Evolutionary conservation across 2,797 vertebrate genomes (phyloP).

Genomic region (Uromys caudimaculatus): DNA sequence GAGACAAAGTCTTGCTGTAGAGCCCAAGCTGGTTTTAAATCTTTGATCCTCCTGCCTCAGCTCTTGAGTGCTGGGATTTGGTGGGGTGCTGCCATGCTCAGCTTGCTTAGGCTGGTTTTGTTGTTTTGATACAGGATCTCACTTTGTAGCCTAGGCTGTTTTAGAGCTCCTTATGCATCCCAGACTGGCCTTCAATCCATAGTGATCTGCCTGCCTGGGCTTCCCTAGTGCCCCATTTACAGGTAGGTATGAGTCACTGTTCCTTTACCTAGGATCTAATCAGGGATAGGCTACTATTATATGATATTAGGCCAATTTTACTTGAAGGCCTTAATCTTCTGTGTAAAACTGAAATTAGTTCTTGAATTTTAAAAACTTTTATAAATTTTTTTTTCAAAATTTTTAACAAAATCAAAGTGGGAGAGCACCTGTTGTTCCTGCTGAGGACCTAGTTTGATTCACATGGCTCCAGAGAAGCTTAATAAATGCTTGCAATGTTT

Average conservation of each 20-base stretch:
- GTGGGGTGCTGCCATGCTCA: no score
- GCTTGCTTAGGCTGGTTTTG: neutral
- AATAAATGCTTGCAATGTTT: neutral
- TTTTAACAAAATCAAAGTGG: neutral
- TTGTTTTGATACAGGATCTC: neutral
- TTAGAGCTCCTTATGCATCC: neutral
- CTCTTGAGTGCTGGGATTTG: neutral
- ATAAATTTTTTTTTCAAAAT: no score
- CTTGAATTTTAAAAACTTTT: neutral
- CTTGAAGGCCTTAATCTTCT: slow-evolving; percentile 30
- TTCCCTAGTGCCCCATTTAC: neutral
- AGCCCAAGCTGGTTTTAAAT: neutral
- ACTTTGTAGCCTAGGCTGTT: neutral
- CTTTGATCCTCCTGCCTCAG: neutral
- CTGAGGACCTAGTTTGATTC: neutral
- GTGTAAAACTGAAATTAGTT: neutral
- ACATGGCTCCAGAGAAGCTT: neutral
- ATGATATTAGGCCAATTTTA: slow-evolving; percentile 13
- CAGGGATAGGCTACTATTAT: neutral
- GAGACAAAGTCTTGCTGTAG: neutral
- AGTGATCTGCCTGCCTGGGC: neutral
- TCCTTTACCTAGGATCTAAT: neutral
- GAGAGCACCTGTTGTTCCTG: neutral
- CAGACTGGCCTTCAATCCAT: neutral
- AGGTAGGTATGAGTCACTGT: neutral